Percentiles rank a stretch among this genome's conserved stretches.
phyloP scores from a whole-genome alignment of 1,140 invertebrate species.

The Steinernema feltiae region DNA sequence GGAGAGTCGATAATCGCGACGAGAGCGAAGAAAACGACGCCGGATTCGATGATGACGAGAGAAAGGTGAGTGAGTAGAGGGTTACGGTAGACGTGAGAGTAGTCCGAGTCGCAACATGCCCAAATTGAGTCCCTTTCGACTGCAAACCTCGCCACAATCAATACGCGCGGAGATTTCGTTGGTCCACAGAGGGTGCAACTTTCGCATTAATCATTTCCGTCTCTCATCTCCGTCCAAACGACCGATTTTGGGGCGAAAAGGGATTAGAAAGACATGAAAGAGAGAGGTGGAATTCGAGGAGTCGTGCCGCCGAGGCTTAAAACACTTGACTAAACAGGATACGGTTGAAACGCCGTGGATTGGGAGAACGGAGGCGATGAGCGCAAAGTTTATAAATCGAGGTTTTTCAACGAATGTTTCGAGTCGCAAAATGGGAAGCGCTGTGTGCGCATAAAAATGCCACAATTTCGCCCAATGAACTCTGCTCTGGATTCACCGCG shows the following conservation, averaged over 20 bases:
- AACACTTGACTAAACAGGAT: too few species aligned
- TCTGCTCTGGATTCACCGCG: too few species aligned
- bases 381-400: too few species aligned
- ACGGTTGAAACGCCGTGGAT: too few species aligned
- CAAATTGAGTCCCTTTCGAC: not conserved
- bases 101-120: not conserved
- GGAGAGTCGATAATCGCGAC: constrained; percentile 50
- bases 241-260: not conserved
- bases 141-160: not conserved
- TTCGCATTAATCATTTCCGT: constrained; percentile 6
- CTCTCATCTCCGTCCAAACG: not conserved
- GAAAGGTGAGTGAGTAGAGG: constrained; percentile 20
- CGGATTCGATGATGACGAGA: constrained; percentile 30
- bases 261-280: not conserved
- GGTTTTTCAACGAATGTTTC: too few species aligned
- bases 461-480: too few species aligned
- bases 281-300: not conserved
- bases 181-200: not conserved
- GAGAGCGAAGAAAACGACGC: constrained; percentile 38
- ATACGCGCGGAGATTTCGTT: not conserved
- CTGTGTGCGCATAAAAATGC: not conserved
- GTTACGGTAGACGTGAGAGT: constrained; percentile 5
- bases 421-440: too few species aligned
- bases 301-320: not conserved
- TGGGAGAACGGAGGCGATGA: too few species aligned